Evolutionary conservation across 2,888 invertebrate genomes (phyloP).

Genomic region (Eulithis prunata): DNA sequence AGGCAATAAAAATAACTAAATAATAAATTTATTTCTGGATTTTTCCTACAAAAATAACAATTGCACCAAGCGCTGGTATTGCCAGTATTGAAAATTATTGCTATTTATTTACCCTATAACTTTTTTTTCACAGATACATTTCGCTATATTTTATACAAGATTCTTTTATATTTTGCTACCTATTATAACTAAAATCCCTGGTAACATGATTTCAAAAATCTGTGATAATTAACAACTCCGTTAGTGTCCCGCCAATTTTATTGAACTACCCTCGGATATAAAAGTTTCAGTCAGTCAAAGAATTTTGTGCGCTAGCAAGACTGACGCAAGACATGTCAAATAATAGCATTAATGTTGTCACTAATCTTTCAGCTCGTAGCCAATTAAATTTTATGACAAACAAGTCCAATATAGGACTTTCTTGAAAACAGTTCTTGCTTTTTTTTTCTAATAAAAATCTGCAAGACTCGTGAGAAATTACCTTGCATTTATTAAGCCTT

Average conservation of each 20-base stretch:
- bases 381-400: background rate
- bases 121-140: constrained; percentile 25
- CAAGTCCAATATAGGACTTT: background rate
- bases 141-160: constrained; percentile 20
- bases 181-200: constrained; percentile 7
- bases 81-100: constrained; percentile 24
- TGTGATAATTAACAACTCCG: constrained; percentile 12
- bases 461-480: background rate
- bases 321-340: constrained; percentile 19
- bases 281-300: constrained; percentile 27
- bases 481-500: too few relatives aligned
- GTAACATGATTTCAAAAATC: constrained; percentile 18
- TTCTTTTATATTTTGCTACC: constrained; percentile 7
- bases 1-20: constrained; percentile 32
- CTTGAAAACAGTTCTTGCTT: background rate
- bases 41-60: constrained; percentile 29
- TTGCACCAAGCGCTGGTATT: constrained; percentile 30
- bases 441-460: background rate
- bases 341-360: background rate
- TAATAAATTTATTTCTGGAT: constrained; percentile 23
- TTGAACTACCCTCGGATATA: constrained; percentile 3
- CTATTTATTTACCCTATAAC: constrained; percentile 25
- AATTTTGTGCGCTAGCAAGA: constrained; percentile 19
- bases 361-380: constrained; percentile 1
- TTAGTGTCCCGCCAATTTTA: constrained; percentile 25